Base-by-base conservation (phyloP, 2,888 invertebrate genomes). In the Eupithecia inturbata region DNA sequence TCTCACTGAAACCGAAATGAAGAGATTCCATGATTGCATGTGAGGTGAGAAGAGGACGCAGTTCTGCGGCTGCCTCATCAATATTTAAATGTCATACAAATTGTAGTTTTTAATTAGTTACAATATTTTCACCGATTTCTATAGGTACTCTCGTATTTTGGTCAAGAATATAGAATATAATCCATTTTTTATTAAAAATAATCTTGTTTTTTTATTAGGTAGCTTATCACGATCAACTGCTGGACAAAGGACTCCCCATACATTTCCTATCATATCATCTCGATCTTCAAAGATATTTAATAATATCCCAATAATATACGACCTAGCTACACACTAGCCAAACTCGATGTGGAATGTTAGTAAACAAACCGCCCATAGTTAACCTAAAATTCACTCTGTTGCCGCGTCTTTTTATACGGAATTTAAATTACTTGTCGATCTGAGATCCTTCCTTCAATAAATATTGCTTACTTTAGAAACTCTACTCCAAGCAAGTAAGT, bases 1-100 rank as follows among this genome's bases (percentile, higher is more conserved):
- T 83, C 81, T 81, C 79, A 81, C 76, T 41, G 64, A 77, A 79
- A 76, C 71, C 76, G 75, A 77, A 77, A 78, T 78, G 74, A 69
- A 74, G 75, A 71, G 73, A 71, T 67, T 69, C 67, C 33, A 75
- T 77, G 76, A 80, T 77, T 79, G 78, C 22, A 22, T 78, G 77
- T 77, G 76, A 78, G 78, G 79, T 77, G 76, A 78, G 78, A 78
- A 74, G 71, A 78, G 74, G 49, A 22, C 10, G 2, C 10, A n/a
- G 49, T 19, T 6, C 45, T 22, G 45, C 36, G 10, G n/a, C 49
- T 3, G 49, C n/a, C 49, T 53, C 49, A 49, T 49, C 9, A 3
- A 49, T 49, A 19, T 49, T n/a, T 7, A 2, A 7, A 49, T n/a
- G 9, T 19, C 7, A 49, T 49, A n/a, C n/a, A n/a, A 49, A 49